A percentile compares a stretch with the other conserved stretches of the same genome.
phyloP scores from a whole-genome alignment of 2,113 vertebrate species.

The Merops nubicus region DNA sequence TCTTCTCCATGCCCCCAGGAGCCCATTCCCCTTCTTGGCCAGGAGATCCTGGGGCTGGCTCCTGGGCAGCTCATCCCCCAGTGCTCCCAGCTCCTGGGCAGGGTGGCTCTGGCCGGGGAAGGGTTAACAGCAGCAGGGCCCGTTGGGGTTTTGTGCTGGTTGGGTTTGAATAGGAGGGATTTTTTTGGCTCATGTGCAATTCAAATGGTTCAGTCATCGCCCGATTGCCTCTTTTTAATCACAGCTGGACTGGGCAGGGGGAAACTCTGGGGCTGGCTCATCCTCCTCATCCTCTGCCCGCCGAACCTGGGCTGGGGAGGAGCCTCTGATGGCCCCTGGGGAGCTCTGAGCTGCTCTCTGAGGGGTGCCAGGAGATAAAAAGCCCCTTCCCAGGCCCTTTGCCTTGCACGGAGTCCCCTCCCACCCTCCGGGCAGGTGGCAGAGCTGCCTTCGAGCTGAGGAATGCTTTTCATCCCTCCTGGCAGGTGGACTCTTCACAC shows the following conservation, averaged over 20 bases:
- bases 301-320: neutral
- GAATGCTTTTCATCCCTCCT: slow-evolving; percentile 18
- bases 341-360: neutral
- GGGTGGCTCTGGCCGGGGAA: neutral
- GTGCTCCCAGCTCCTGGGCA: too few species aligned
- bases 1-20: too few species aligned
- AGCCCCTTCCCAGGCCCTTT: neutral
- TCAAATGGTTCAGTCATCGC: neutral
- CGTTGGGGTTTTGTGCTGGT: neutral
- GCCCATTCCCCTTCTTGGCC: too few species aligned
- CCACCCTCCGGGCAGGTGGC: neutral
- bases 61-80: too few species aligned
- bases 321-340: accelerated
- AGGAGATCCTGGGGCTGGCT: too few species aligned
- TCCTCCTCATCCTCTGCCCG: too few species aligned
- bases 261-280: too few species aligned
- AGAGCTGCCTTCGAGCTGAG: neutral
- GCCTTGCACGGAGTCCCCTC: neutral
- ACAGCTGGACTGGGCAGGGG: neutral
- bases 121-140: neutral
- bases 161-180: neutral
- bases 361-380: neutral
- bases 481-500: slow-evolving; percentile 2
- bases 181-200: slow-evolving; percentile 4
- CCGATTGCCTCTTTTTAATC: slow-evolving; percentile 5